These are phyloP conservation scores for Bubo scandiacus DNA, from an alignment of 2,113 vertebrate genomes.

Conservation along the genomic window DNA sequence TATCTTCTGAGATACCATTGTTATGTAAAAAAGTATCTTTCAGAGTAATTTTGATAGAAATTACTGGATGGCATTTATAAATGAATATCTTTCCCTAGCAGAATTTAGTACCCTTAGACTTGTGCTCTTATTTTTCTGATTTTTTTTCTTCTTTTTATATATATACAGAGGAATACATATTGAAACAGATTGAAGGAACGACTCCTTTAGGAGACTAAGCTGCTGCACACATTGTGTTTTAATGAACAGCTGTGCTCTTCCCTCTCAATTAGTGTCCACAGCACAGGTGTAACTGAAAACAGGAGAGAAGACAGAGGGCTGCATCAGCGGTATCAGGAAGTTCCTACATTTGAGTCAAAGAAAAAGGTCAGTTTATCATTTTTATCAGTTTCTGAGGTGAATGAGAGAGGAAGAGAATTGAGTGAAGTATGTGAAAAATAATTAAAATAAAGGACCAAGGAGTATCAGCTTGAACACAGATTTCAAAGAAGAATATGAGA, in stretches of 20 bases:
- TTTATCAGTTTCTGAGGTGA: not conserved
- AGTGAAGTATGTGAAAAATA: not conserved
- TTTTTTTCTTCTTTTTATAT: not conserved
- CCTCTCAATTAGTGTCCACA: conserved; percentile 5
- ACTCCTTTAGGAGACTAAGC: not conserved
- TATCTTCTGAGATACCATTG: not conserved
- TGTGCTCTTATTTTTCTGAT: not conserved
- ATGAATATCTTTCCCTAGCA: not conserved
- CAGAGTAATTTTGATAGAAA: not conserved
- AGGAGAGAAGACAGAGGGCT: not conserved
- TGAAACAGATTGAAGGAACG: not conserved
- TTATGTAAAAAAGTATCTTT: not conserved
- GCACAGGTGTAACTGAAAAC: not conserved
- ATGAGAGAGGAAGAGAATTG: not conserved
- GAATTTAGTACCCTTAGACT: not conserved
- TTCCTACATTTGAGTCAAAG: not conserved
- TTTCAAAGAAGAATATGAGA: not conserved
- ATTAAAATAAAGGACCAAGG: not conserved
- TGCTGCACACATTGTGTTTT: not conserved
- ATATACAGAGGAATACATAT: not conserved
- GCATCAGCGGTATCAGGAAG: not conserved
- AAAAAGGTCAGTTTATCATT: not conserved
- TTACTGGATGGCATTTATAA: not conserved
- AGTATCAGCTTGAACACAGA: not conserved
- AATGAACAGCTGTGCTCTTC: conserved; percentile 41